These are phyloP conservation scores for Brachirus orientalis DNA, from an alignment of 2,113 vertebrate genomes.

Conservation along the genomic window DNA sequence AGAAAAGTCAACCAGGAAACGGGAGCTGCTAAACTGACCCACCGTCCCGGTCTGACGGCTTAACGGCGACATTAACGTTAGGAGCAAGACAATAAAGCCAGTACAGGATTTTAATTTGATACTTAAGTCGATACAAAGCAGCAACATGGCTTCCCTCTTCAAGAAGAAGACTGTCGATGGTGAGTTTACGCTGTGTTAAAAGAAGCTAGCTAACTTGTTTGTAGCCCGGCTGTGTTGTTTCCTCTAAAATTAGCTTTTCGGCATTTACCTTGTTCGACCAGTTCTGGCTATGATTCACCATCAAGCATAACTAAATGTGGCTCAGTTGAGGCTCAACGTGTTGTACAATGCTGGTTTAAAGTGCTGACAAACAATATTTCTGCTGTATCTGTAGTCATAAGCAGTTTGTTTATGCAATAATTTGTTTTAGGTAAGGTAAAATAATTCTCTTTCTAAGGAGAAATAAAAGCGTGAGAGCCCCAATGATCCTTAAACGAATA, in stretches of 20 bases:
- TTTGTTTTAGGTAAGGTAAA: not conserved
- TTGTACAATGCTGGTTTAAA: not conserved
- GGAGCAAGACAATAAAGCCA: not conserved
- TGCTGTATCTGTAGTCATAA: not conserved
- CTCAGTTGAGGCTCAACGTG: not conserved
- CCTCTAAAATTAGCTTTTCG: not conserved
- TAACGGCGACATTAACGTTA: slow-evolving; percentile 13
- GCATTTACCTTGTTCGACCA: slow-evolving; percentile 54
- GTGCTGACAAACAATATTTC: not conserved
- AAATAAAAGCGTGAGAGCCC: not conserved
- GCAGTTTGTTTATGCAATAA: not conserved
- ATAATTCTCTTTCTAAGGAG: not conserved
- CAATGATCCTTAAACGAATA: too few species aligned
- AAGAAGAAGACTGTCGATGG: slow-evolving; percentile 97
- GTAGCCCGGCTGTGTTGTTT: slow-evolving; percentile 40
- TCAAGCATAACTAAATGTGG: not conserved
- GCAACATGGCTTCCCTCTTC: slow-evolving; percentile 90
- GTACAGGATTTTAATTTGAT: not conserved
- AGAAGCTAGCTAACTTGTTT: slow-evolving; percentile 71
- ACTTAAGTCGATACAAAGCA: slow-evolving; percentile 19
- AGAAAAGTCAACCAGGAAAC: slow-evolving; percentile 74
- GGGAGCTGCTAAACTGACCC: slow-evolving; percentile 29
- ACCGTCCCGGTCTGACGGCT: slow-evolving; percentile 16
- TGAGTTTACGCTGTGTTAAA: slow-evolving; percentile 81
- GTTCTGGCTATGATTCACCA: slow-evolving; percentile 50